Conservation (phyloP, 2,113 vertebrate species). For the Microcebus ravelobensis region DNA sequence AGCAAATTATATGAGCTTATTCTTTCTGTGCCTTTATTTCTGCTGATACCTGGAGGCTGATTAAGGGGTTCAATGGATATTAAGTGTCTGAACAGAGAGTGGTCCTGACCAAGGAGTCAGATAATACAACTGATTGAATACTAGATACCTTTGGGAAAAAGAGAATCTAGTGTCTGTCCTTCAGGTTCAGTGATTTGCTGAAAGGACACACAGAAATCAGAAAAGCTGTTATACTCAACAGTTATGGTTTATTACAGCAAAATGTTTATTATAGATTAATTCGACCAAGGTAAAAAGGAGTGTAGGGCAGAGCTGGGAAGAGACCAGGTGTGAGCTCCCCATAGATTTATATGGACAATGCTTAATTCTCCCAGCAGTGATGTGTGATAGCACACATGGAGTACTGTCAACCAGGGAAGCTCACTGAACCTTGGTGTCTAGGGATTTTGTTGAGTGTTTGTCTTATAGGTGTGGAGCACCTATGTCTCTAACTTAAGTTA, state of each 20-base stretch:
- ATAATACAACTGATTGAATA: background rate
- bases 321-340: background rate
- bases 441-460: too few species aligned
- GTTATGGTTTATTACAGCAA: background rate
- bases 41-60: background rate
- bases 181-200: background rate
- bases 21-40: background rate
- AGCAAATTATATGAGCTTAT: background rate
- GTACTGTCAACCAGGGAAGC: background rate
- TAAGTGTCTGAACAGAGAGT: background rate
- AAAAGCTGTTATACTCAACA: background rate
- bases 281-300: background rate
- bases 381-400: fast-evolving
- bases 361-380: background rate
- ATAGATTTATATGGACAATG: background rate
- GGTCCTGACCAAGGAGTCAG: background rate
- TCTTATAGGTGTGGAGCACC: background rate
- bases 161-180: too few species aligned
- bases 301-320: background rate
- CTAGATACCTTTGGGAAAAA: background rate
- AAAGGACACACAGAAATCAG: background rate
- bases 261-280: background rate
- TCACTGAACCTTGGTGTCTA: background rate
- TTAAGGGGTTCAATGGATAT: background rate
- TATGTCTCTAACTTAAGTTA: background rate